A percentile compares a stretch with the other conserved stretches of the same genome.
Conservation (phyloP, 2,888 invertebrate genomes). For the Nasonovia ribisnigri region DNA sequence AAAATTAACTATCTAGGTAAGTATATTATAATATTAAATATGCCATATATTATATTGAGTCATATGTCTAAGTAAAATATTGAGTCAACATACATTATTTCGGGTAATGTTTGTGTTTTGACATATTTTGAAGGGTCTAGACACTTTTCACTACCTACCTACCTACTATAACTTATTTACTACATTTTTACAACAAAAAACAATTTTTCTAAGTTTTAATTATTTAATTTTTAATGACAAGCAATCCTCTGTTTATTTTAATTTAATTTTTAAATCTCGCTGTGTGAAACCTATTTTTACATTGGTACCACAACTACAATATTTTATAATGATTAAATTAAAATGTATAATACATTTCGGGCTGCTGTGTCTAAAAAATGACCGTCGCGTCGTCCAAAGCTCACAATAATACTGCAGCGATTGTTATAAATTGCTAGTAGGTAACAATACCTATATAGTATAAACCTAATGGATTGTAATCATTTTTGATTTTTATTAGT, state of each 20-base stretch:
- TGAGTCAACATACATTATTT: no score
- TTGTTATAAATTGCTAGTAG: neutral
- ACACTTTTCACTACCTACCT: no score
- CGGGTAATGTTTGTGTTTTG: no score
- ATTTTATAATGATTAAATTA: neutral
- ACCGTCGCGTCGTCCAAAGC: neutral
- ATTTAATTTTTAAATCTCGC: neutral
- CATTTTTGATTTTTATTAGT: neutral
- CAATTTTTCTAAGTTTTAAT: no score
- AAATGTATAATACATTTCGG: neutral
- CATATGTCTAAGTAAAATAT: no score
- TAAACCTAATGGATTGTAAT: neutral
- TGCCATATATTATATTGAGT: no score
- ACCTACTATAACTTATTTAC: no score
- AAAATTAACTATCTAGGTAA: no score
- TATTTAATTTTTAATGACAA: neutral
- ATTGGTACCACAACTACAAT: neutral
- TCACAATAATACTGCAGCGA: neutral
- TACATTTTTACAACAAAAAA: neutral
- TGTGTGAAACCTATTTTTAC: neutral
- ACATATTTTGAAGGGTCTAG: no score
- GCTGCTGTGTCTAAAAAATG: neutral
- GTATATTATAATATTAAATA: no score
- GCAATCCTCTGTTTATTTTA: no score
- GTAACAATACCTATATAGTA: neutral